Percentiles rank a stretch among this genome's conserved stretches.
phyloP scores from a whole-genome alignment of 2,888 invertebrate species.

The Dioctria linearis region DNA sequence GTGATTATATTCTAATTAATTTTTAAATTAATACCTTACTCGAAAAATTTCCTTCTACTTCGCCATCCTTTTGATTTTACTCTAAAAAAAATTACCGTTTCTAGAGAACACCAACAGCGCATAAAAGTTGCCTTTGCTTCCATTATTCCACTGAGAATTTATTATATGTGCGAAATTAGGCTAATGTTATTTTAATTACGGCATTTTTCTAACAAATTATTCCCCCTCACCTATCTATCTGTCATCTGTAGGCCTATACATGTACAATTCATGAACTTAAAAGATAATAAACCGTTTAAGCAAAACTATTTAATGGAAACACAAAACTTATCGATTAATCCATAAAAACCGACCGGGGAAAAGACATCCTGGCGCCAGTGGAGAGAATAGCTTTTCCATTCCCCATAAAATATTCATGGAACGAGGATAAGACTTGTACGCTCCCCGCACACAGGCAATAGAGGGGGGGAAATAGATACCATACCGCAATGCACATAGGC shows the following conservation, averaged over 20 bases:
- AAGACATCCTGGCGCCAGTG: conserved; percentile 32
- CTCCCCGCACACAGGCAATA: not conserved
- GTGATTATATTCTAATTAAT: no score
- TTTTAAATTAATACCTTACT: no score
- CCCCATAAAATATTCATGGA: conserved; percentile 44
- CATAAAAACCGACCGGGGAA: conserved; percentile 23
- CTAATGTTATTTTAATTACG: conserved; percentile 20
- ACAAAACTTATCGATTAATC: conserved; percentile 38
- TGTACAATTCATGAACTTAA: conserved; percentile 31
- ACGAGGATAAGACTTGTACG: not conserved
- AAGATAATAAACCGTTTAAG: conserved; percentile 45
- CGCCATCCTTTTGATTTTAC: no score
- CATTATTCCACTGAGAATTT: no score
- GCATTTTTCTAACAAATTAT: not conserved
- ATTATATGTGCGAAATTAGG: not conserved
- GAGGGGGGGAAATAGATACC: not conserved
- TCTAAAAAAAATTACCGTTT: no score
- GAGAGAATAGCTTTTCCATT: conserved; percentile 22
- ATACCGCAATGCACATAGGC: not conserved
- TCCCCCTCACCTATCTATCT: not conserved
- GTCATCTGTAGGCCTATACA: not conserved
- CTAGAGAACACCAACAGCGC: no score
- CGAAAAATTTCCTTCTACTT: no score
- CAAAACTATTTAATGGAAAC: conserved; percentile 11
- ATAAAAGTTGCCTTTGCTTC: no score